phyloP scores from a whole-genome alignment of 2,888 invertebrate genomes.

The Drosophila longiperda region DNA sequence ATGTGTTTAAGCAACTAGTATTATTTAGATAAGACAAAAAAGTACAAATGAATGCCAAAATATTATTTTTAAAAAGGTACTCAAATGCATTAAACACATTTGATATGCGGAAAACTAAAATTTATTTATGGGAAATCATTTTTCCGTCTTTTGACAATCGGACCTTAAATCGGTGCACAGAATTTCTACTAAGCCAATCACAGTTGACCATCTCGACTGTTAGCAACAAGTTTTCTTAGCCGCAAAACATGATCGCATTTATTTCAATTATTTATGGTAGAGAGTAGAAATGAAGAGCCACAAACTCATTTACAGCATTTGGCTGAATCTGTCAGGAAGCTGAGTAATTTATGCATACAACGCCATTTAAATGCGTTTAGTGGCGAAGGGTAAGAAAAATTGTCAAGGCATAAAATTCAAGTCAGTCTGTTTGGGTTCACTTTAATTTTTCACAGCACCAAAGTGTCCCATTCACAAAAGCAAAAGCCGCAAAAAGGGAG shows the following conservation, averaged over 20 bases:
- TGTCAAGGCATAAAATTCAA: slow-evolving; percentile 6
- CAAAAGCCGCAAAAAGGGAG: neutral
- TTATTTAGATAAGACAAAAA: neutral
- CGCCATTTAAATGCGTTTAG: slow-evolving; percentile 65
- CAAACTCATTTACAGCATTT: slow-evolving; percentile 66
- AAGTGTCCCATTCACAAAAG: slow-evolving; percentile 49
- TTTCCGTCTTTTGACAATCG: neutral
- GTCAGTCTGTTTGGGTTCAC: slow-evolving; percentile 45
- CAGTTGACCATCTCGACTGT: slow-evolving; percentile 20
- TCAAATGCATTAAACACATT: neutral
- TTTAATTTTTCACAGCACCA: slow-evolving; percentile 66
- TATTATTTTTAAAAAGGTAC: neutral
- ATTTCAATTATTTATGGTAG: slow-evolving; percentile 52
- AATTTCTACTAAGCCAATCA: slow-evolving; percentile 1
- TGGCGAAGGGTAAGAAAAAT: slow-evolving; percentile 9
- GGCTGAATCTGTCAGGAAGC: slow-evolving; percentile 53
- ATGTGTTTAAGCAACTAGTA: neutral
- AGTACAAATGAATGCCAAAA: neutral
- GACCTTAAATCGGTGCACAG: neutral
- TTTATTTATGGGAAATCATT: neutral
- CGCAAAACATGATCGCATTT: slow-evolving; percentile 33
- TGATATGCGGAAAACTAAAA: neutral
- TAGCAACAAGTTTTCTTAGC: slow-evolving; percentile 28
- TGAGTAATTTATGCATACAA: slow-evolving; percentile 70
- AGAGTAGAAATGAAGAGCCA: slow-evolving; percentile 20